A percentile compares a stretch with the other conserved stretches of the same genome.
Evolutionary conservation across 2,113 vertebrate species (phyloP).

Genomic region (Ictalurus furcatus): DNA sequence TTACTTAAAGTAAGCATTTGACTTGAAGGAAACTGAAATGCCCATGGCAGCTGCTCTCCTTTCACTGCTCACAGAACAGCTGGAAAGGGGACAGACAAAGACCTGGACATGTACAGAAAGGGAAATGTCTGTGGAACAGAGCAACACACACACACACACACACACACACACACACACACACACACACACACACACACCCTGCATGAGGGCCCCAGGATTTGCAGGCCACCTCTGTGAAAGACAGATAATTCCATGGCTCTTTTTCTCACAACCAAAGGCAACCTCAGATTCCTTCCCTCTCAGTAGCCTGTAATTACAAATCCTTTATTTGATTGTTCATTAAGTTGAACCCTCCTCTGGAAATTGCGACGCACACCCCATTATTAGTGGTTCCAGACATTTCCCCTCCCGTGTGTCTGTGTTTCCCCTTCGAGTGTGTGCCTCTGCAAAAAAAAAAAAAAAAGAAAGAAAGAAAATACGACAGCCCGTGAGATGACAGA

Average conservation of each 20-base stretch:
- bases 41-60: not conserved
- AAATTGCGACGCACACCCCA: constrained; percentile 53
- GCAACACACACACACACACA: constrained; percentile 10
- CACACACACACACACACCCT: constrained; percentile 25
- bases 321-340: constrained; percentile 63
- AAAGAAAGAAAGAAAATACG: not conserved
- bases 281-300: constrained; percentile 48
- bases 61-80: constrained; percentile 14
- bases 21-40: constrained; percentile 30
- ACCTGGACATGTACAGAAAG: constrained; percentile 11
- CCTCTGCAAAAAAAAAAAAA: constrained; percentile 26
- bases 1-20: constrained; percentile 36
- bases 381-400: constrained; percentile 60
- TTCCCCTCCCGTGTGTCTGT: constrained; percentile 46
- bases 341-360: constrained; percentile 58
- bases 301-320: constrained; percentile 56
- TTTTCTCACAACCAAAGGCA: constrained; percentile 43
- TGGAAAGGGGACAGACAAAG: constrained; percentile 11
- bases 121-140: constrained; percentile 24
- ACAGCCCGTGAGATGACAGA: constrained; percentile 30
- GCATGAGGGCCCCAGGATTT: constrained; percentile 25
- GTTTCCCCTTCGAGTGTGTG: constrained; percentile 32
- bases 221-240: constrained; percentile 17
- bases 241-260: constrained; percentile 32
- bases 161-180: constrained; percentile 16